Percentiles rank a stretch among this genome's conserved stretches.
phyloP scores from a whole-genome alignment of 2,797 vertebrate species.

The Tauraco hartlaubi region DNA sequence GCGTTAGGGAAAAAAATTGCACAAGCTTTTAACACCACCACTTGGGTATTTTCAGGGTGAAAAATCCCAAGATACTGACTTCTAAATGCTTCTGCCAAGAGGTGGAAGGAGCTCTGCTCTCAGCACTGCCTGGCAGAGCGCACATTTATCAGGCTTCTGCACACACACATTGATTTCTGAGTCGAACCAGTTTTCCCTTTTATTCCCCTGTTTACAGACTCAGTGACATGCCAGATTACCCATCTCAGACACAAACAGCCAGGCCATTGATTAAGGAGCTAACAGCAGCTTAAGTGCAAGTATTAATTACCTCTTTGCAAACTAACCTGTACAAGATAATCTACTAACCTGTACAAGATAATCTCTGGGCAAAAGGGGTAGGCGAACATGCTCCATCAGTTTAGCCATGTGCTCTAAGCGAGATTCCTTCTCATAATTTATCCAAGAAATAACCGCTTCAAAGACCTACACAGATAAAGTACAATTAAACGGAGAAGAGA shows the following conservation, averaged over 20 bases:
- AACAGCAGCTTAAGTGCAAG: background rate
- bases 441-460: constrained; percentile 95
- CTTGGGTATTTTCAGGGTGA: background rate
- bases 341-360: constrained; percentile 95
- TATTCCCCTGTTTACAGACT: background rate
- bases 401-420: constrained; percentile 94
- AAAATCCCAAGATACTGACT: background rate
- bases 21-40: background rate
- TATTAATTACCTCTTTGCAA: background rate
- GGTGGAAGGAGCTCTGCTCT: background rate
- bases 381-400: constrained; percentile 95
- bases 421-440: constrained; percentile 92
- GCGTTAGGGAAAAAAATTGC: background rate
- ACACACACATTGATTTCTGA: background rate
- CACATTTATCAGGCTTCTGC: background rate
- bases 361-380: constrained; percentile 93
- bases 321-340: constrained; percentile 95
- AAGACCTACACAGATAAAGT: constrained; percentile 86
- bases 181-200: background rate
- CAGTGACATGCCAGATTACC: background rate
- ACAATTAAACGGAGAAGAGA: constrained; percentile 1
- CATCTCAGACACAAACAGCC: background rate
- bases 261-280: background rate
- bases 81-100: background rate
- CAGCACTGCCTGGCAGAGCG: background rate